Evolutionary conservation across 2,797 vertebrate species (phyloP).

Genomic region (Helarctos malayanus): DNA sequence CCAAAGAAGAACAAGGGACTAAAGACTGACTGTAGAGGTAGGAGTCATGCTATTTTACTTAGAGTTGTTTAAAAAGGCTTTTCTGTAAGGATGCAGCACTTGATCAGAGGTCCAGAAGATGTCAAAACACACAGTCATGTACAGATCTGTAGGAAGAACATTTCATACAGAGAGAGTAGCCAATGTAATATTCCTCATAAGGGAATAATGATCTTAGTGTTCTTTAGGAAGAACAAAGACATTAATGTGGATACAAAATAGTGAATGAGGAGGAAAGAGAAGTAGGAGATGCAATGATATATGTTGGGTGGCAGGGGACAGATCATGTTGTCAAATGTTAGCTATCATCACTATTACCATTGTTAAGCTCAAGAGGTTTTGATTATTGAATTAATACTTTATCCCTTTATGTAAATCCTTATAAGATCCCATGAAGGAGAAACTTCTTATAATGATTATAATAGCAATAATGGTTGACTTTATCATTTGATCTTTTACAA

Average conservation of each 20-base stretch:
- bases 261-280: neutral
- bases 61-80: neutral
- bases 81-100: neutral
- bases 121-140: neutral
- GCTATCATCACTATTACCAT: neutral
- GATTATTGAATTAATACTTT: slow-evolving; percentile 69
- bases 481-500: slow-evolving; percentile 59
- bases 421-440: slow-evolving; percentile 45
- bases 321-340: neutral
- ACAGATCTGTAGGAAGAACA: neutral
- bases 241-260: neutral
- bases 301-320: neutral
- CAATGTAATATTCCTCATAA: neutral
- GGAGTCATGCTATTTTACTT: neutral
- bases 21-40: neutral
- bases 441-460: slow-evolving; percentile 40
- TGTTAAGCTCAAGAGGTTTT: slow-evolving; percentile 41
- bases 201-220: neutral
- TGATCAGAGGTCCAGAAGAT: neutral
- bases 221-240: neutral
- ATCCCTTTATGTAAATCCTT: slow-evolving; percentile 61
- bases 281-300: neutral
- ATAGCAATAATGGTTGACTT: slow-evolving; percentile 37
- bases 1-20: neutral
- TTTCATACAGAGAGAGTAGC: neutral